Evolutionary conservation across 2,113 vertebrate genomes (phyloP).

Genomic region (Urocitellus parryii): DNA sequence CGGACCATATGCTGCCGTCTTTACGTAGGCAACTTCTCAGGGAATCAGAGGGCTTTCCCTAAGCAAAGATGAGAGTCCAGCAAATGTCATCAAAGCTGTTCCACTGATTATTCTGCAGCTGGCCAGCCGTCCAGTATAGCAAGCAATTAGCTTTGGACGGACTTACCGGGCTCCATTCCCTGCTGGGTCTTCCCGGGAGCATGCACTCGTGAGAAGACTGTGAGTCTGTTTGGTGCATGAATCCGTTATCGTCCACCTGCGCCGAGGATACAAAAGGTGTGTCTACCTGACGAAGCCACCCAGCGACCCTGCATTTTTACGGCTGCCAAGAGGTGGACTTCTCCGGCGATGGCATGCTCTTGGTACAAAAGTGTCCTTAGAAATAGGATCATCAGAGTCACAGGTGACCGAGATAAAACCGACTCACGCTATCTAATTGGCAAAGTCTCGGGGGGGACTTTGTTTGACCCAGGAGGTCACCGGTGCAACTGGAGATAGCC

Average conservation of each 20-base stretch:
- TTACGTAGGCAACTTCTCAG: background rate
- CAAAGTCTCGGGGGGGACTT: background rate
- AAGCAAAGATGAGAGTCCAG: constrained; percentile 37
- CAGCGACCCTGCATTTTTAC: fast-evolving
- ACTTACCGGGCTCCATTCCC: background rate
- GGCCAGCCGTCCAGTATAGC: background rate
- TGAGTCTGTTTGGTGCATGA: background rate
- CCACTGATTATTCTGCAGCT: background rate
- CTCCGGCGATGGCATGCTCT: fast-evolving
- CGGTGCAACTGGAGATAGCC: fast-evolving
- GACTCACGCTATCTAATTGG: fast-evolving
- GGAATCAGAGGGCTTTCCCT: background rate
- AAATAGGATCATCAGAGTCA: too few relatives aligned
- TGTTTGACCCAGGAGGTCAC: background rate
- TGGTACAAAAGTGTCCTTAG: too few relatives aligned
- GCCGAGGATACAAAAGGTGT: fast-evolving
- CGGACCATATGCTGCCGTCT: constrained; percentile 35
- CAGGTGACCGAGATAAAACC: background rate
- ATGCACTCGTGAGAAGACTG: fast-evolving
- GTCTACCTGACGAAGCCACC: fast-evolving
- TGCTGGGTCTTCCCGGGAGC: background rate
- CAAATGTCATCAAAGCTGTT: background rate
- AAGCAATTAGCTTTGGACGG: background rate
- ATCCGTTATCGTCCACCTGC: fast-evolving
- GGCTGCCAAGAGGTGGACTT: background rate